These are phyloP conservation scores for Deroplatys truncata DNA, from an alignment of 2,888 invertebrate species.

Conservation along the genomic window DNA sequence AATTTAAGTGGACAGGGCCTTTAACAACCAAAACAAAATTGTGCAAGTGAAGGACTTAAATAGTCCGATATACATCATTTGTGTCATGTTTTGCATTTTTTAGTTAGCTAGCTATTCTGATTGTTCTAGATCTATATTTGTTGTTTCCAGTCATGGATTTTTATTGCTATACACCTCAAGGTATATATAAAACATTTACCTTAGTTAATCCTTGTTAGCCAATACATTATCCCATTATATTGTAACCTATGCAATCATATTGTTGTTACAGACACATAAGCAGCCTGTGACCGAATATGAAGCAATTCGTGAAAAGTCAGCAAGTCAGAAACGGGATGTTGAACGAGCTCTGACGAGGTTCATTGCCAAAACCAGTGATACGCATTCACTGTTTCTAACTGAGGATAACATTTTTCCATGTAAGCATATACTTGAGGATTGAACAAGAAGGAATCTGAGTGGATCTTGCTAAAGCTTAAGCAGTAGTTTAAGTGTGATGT, in stretches of 20 bases:
- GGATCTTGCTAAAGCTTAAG: too few relatives aligned
- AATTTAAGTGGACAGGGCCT: too few relatives aligned
- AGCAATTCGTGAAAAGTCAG: slow-evolving; percentile 90
- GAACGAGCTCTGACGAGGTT: slow-evolving; percentile 91
- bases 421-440: slow-evolving; percentile 51
- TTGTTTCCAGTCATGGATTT: too few relatives aligned
- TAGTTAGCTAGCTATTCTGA: too few relatives aligned
- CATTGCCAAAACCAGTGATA: slow-evolving; percentile 89
- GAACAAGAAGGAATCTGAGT: too few relatives aligned
- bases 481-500: too few relatives aligned
- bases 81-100: neutral
- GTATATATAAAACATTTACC: too few relatives aligned
- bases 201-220: too few relatives aligned
- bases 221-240: too few relatives aligned
- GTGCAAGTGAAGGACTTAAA: neutral
- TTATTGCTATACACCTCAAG: too few relatives aligned
- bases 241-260: neutral
- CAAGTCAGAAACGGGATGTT: slow-evolving; percentile 87
- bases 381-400: slow-evolving; percentile 84
- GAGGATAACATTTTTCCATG: slow-evolving; percentile 88
- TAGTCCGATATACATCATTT: neutral
- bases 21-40: neutral
- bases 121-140: too few relatives aligned
- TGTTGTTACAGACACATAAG: slow-evolving; percentile 67
- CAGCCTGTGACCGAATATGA: slow-evolving; percentile 96